Base-by-base conservation (phyloP, 1,140 invertebrate genomes). In the Meloidogyne floridensis region DNA sequence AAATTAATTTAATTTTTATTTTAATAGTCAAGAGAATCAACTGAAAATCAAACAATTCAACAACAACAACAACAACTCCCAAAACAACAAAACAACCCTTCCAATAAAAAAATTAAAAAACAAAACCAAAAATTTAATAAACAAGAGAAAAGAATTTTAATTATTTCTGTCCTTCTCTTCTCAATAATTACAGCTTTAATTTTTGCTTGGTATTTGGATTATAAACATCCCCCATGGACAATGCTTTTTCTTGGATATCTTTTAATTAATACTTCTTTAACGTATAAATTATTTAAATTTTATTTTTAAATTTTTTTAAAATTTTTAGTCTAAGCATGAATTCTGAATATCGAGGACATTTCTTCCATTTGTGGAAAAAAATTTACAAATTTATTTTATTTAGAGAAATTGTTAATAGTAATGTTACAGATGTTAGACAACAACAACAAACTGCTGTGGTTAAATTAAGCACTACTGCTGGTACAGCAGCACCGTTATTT, bases 171-270 rank as follows among this genome's bases (percentile, higher is more conserved):
- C 20, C 65, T 79, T 51, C 77, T 79, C 10, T 79, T 79, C 43
- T 54, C 77, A 15, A 72, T 71, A n/a, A 79, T 79, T 47, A 69
- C 77, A n/a, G 77, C 77, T 15, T 53, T 79, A n/a, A 79, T 79
- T n/a, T 79, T 72, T n/a, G 20, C 77, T 20, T 79, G 77, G 77
- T 79, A 79, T 42, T 47, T 32, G 20, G 15, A 79, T 72, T 79
- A 79, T 51, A 69, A 72, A 32, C 11, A 51, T 13, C 77, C 77
- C 20, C 77, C 77, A 3, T 79, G 77, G 77, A 79, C 77, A 15
- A 20, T 79, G 77, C 20, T 79, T 43, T 79, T 79, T 43, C 72
- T 69, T 72, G 6, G 56, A 11, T 79, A 79, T 69, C 65, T 79
- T 47, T 51, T 79, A 13, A 18, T 53, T 20, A 79, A 79, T 72